Evolutionary conservation across 2,888 invertebrate genomes (phyloP).

Genomic region (Caenorhabditis becei): DNA sequence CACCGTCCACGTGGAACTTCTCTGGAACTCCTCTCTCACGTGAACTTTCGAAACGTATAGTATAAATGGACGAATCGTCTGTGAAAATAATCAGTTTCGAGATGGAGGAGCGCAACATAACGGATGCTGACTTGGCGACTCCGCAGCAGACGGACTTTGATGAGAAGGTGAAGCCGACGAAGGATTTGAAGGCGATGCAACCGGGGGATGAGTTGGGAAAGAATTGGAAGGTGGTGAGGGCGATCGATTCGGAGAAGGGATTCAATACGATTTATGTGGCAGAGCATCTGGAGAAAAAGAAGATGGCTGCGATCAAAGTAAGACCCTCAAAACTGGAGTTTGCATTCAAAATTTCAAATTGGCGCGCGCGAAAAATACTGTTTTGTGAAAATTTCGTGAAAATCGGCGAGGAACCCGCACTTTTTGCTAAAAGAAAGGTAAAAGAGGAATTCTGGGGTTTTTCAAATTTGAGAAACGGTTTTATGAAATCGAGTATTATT

Average conservation of each 20-base stretch:
- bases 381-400: no score
- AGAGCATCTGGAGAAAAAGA: conserved; percentile 55
- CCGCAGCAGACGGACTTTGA: conserved; percentile 51
- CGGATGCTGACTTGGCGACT: conserved; percentile 63
- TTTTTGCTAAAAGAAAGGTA: no score
- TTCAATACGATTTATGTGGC: conserved; percentile 68
- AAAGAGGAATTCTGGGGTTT: no score
- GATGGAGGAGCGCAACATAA: conserved; percentile 67
- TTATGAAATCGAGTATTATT: no score
- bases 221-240: conserved; percentile 62
- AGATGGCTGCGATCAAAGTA: conserved; percentile 58
- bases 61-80: no score
- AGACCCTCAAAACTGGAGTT: no score
- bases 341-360: no score
- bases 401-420: no score
- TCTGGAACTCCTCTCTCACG: neutral
- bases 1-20: conserved; percentile 8
- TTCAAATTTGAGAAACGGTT: no score
- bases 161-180: conserved; percentile 27
- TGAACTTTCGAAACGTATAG: no score
- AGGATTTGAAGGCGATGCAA: conserved; percentile 51
- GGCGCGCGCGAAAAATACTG: neutral
- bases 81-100: no score
- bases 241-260: conserved; percentile 63
- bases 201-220: conserved; percentile 64